A percentile compares a stretch with the other conserved stretches of the same genome.
Conservation (phyloP, 2,113 vertebrate genomes). For the Xenopus laevis region DNA sequence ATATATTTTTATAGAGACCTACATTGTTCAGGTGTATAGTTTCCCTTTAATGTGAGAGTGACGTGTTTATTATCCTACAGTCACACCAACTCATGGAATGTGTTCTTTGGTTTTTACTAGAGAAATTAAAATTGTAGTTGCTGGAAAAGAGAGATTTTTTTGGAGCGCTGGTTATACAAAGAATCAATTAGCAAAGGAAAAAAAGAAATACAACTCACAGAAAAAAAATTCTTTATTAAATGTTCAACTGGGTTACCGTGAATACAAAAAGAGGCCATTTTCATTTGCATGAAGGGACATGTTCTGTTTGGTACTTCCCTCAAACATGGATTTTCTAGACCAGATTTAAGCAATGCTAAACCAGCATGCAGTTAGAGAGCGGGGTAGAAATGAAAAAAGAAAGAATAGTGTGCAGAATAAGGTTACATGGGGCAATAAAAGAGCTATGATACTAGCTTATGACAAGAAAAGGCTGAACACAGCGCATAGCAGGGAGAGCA, state of each 20-base stretch:
- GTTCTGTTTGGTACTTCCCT: background rate
- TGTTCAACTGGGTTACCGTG: conserved; percentile 56
- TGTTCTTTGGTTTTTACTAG: too few species aligned
- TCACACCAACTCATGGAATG: too few species aligned
- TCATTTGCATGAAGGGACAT: conserved; percentile 8
- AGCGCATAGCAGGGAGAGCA: conserved; percentile 21
- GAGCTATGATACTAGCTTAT: conserved; percentile 22
- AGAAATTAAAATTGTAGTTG: too few species aligned
- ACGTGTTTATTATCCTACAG: too few species aligned
- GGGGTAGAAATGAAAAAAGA: background rate
- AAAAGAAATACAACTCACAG: too few species aligned
- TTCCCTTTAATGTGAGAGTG: too few species aligned
- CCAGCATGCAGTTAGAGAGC: conserved; percentile 21
- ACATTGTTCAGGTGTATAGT: too few species aligned
- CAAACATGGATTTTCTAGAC: conserved; percentile 10
- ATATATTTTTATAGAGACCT: too few species aligned
- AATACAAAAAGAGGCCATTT: conserved; percentile 57
- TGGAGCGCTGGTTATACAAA: too few species aligned
- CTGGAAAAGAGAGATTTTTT: too few species aligned
- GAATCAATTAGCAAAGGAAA: too few species aligned
- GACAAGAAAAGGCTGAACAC: conserved; percentile 18
- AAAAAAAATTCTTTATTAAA: conserved; percentile 67
- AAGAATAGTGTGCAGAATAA: background rate
- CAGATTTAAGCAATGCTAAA: conserved; percentile 14
- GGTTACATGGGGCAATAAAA: conserved; percentile 25